Conservation (phyloP, 2,113 vertebrate species). For the Oxyruncus cristatus region DNA sequence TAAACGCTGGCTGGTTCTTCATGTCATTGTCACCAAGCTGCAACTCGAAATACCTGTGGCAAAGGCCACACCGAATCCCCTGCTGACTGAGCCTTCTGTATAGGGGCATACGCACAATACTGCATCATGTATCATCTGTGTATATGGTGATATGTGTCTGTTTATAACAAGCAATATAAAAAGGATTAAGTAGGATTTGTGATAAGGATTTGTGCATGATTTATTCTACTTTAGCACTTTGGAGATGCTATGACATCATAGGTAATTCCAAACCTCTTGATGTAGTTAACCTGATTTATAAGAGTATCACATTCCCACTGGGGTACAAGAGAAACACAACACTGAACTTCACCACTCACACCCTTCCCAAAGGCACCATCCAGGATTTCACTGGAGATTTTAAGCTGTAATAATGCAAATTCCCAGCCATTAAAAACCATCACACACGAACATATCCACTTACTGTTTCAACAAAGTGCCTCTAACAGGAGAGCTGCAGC, state of each 20-base stretch:
- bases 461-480: background rate
- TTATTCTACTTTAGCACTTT: slow-evolving; percentile 32
- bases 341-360: background rate
- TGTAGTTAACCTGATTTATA: slow-evolving; percentile 34
- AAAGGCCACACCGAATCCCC: background rate
- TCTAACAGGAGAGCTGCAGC: background rate
- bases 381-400: background rate
- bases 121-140: background rate
- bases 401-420: slow-evolving; percentile 1
- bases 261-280: slow-evolving; percentile 13
- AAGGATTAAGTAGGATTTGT: slow-evolving; percentile 42
- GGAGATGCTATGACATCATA: background rate
- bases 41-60: background rate
- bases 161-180: slow-evolving; percentile 24
- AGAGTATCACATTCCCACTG: background rate
- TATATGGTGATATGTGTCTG: background rate
- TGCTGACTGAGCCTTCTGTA: background rate
- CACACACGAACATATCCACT: background rate
- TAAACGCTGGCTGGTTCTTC: background rate
- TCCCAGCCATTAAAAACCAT: background rate
- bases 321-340: background rate
- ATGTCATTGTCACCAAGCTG: background rate
- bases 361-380: slow-evolving; percentile 22
- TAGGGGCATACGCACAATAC: background rate
- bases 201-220: background rate